phyloP scores from a whole-genome alignment of 2,797 vertebrate genomes.

The Oreortyx pictus region DNA sequence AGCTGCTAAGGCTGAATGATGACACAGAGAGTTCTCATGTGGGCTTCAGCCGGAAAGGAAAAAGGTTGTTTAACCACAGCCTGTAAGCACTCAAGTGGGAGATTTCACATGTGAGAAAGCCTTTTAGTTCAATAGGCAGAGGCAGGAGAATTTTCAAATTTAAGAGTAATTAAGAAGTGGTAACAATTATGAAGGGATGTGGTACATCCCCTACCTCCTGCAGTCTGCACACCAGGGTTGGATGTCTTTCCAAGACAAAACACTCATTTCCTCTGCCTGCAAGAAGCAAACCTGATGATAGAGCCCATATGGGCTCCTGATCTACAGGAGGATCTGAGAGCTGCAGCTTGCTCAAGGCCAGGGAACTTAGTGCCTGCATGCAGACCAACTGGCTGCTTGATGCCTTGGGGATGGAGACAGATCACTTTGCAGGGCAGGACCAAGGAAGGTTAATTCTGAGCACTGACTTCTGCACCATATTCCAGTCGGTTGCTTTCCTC shows the following conservation, averaged over 20 bases:
- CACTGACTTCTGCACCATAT: background rate
- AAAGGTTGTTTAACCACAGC: background rate
- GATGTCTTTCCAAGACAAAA: background rate
- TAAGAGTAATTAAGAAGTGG: background rate
- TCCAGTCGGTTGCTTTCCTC: background rate
- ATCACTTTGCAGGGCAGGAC: background rate
- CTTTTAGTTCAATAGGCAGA: background rate
- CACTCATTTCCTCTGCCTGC: background rate
- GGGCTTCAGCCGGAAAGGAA: background rate
- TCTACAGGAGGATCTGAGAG: background rate
- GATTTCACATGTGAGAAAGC: background rate
- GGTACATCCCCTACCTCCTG: background rate
- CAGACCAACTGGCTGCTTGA: background rate
- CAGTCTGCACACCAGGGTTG: background rate
- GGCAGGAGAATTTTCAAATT: background rate
- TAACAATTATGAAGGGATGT: background rate
- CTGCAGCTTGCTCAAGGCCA: background rate
- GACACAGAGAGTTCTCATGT: background rate
- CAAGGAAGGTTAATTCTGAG: background rate
- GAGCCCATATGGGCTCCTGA: background rate
- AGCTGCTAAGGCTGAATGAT: background rate
- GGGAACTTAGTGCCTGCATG: background rate
- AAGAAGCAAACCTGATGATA: background rate
- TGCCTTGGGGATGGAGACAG: background rate
- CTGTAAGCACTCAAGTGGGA: background rate